These are phyloP conservation scores for Shinisaurus crocodilurus DNA, from an alignment of 2,113 vertebrate genomes.

Conservation along the genomic window DNA sequence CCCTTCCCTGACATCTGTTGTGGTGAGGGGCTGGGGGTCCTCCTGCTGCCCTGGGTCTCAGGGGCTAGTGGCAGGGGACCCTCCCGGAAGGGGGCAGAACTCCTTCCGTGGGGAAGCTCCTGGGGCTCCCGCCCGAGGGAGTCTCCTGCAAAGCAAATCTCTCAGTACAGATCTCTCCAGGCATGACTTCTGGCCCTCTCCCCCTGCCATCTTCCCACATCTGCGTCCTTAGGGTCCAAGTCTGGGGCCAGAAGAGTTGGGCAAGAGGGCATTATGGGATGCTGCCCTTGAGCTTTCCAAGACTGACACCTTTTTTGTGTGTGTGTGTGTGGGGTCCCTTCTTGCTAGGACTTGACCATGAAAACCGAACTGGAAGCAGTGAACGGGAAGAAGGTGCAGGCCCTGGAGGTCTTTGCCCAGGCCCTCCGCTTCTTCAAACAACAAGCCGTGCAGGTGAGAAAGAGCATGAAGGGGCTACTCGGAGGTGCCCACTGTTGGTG, in stretches of 20 bases:
- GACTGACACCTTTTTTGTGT: background rate
- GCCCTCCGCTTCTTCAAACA: conserved; percentile 92
- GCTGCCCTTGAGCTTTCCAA: background rate
- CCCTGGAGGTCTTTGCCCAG: conserved; percentile 92
- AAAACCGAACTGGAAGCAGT: conserved; percentile 91
- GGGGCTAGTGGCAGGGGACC: too few species aligned
- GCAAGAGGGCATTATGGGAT: background rate
- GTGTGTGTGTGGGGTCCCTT: accelerated
- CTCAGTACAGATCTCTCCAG: too few species aligned
- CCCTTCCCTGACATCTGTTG: too few species aligned
- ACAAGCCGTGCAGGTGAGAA: conserved; percentile 90
- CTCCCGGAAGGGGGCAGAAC: too few species aligned
- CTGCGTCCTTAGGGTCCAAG: background rate
- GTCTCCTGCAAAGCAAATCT: too few species aligned
- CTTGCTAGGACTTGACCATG: conserved; percentile 82
- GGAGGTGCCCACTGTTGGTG: accelerated
- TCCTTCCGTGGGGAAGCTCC: too few species aligned
- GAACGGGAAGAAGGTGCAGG: conserved; percentile 86
- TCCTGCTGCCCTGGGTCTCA: too few species aligned
- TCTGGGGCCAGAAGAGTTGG: background rate
- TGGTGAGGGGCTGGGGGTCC: too few species aligned
- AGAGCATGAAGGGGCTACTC: too few species aligned
- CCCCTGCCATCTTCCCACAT: background rate
- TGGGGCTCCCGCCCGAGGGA: too few species aligned
- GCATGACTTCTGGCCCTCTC: too few species aligned